Percentiles rank a stretch among this genome's conserved stretches.
Evolutionary conservation across 2,113 vertebrate species (phyloP).

Genomic region (Coreoperca whiteheadi): DNA sequence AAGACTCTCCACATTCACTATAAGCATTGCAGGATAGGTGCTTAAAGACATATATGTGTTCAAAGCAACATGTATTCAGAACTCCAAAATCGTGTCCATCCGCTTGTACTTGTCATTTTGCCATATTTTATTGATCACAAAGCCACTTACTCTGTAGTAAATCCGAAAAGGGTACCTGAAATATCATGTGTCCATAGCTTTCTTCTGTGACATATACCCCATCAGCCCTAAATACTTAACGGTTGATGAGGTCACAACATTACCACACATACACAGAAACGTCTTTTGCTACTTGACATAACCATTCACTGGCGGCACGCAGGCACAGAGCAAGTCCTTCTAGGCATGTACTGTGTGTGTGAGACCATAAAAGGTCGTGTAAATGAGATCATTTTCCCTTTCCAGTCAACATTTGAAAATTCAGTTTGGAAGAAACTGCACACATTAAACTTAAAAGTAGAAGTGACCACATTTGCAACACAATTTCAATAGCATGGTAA

Average conservation of each 20-base stretch:
- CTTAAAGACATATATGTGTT: neutral
- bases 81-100: neutral
- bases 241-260: neutral
- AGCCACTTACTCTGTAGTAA: neutral
- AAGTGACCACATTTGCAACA: neutral
- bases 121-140: neutral
- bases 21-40: too few species aligned
- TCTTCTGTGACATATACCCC: neutral
- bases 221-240: neutral
- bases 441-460: neutral
- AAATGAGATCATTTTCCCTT: neutral
- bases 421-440: neutral
- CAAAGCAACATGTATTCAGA: slow-evolving; percentile 1
- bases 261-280: too few species aligned
- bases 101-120: neutral
- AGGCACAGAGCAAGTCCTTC: too few species aligned
- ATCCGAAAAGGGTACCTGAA: neutral
- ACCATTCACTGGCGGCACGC: too few species aligned
- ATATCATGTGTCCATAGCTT: neutral
- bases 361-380: too few species aligned
- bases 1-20: neutral
- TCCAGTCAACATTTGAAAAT: neutral
- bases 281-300: too few species aligned
- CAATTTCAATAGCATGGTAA: neutral
- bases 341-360: too few species aligned